These are phyloP conservation scores for Drosophila melanosoma DNA, from an alignment of 2,888 invertebrate genomes.

Conservation along the genomic window DNA sequence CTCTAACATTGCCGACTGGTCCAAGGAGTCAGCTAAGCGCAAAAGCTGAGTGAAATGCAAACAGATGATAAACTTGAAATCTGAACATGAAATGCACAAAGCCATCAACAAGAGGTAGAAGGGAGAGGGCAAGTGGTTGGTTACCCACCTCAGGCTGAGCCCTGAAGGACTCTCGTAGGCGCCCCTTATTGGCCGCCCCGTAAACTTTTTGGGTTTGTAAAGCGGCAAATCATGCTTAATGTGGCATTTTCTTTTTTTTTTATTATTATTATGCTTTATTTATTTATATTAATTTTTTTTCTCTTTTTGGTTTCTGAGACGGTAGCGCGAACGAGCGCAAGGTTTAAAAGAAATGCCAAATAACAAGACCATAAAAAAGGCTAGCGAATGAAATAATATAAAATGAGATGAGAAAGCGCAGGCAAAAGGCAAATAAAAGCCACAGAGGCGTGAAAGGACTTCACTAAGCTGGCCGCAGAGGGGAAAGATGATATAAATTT, in stretches of 20 bases:
- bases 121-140: background rate
- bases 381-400: constrained; percentile 71
- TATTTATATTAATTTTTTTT: constrained; percentile 44
- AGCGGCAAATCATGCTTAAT: constrained; percentile 81
- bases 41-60: constrained; percentile 69
- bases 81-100: constrained; percentile 58
- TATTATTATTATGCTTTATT: constrained; percentile 63
- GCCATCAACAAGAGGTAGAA: constrained; percentile 28
- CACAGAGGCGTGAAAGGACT: constrained; percentile 76
- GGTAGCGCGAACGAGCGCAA: constrained; percentile 62
- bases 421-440: constrained; percentile 68
- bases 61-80: constrained; percentile 71
- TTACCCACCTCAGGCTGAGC: constrained; percentile 23
- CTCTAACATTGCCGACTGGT: background rate
- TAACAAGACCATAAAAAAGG: constrained; percentile 62
- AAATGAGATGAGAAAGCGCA: constrained; percentile 51
- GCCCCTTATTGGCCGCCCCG: constrained; percentile 43
- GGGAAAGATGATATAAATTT: constrained; percentile 78
- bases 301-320: constrained; percentile 27
- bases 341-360: constrained; percentile 67
- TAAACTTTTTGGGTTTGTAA: constrained; percentile 62
- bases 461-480: constrained; percentile 65
- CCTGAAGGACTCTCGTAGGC: constrained; percentile 33
- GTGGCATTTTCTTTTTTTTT: constrained; percentile 76
- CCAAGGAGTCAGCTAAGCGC: constrained; percentile 72